Evolutionary conservation across 2,888 invertebrate genomes (phyloP).

Genomic region (Drosophila flavopinicola): DNA sequence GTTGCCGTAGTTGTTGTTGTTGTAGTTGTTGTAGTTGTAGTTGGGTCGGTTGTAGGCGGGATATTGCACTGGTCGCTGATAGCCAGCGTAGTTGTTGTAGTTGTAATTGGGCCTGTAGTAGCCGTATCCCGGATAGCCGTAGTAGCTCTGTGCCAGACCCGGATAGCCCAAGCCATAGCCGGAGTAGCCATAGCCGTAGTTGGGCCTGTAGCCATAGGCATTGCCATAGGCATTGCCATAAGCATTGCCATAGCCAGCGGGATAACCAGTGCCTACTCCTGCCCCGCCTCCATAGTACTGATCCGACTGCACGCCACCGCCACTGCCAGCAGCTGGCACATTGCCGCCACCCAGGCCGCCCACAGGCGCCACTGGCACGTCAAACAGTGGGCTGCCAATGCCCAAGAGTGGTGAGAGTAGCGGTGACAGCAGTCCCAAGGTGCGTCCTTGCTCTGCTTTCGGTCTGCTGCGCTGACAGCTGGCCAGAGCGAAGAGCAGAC

Average conservation of each 20-base stretch:
- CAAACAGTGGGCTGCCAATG: slow-evolving; percentile 37
- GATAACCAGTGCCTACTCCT: slow-evolving; percentile 26
- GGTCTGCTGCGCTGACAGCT: slow-evolving; percentile 34
- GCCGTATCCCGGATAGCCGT: slow-evolving; percentile 49
- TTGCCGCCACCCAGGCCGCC: slow-evolving; percentile 4
- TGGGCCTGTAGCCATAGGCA: slow-evolving; percentile 31
- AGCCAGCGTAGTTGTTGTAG: slow-evolving; percentile 52
- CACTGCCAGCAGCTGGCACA: slow-evolving; percentile 31
- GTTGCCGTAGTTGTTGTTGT: slow-evolving; percentile 20
- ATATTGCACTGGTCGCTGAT: slow-evolving; percentile 61
- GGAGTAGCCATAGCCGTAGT: slow-evolving; percentile 40
- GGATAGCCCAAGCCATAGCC: slow-evolving; percentile 29
- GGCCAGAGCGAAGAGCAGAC: slow-evolving; percentile 38
- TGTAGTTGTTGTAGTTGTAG: slow-evolving; percentile 34
- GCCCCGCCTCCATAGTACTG: slow-evolving; percentile 55
- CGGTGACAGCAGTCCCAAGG: slow-evolving; percentile 62
- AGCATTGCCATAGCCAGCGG: slow-evolving; percentile 37
- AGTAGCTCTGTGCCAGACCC: slow-evolving; percentile 16
- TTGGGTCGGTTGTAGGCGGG: slow-evolving; percentile 38
- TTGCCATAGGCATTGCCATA: slow-evolving; percentile 42
- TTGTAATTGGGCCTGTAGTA: slow-evolving; percentile 61
- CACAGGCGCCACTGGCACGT: slow-evolving; percentile 37
- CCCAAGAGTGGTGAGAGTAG: slow-evolving; percentile 58
- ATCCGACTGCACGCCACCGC: slow-evolving; percentile 52
- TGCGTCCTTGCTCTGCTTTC: slow-evolving; percentile 55